Evolutionary conservation across 2,888 invertebrate genomes (phyloP).

Genomic region (Rhagium mordax): DNA sequence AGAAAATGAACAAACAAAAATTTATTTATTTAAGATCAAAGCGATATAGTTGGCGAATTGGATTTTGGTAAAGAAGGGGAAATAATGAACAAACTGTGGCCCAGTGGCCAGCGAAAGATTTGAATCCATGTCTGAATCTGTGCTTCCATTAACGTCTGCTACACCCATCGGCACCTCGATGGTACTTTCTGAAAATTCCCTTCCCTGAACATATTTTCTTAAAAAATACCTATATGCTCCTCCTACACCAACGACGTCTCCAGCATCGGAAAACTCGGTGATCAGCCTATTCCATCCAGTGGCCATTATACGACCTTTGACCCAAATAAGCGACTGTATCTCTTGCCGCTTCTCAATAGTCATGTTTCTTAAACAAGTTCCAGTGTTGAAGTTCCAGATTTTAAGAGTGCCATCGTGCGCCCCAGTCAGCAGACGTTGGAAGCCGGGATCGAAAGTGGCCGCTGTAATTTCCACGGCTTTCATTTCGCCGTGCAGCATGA

Average conservation of each 20-base stretch:
- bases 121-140: no score
- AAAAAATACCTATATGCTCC: constrained; percentile 60
- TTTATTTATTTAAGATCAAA: no score
- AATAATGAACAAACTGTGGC: no score
- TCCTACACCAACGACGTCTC: constrained; percentile 71
- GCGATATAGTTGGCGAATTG: no score
- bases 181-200: no score
- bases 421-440: constrained; percentile 75
- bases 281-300: constrained; percentile 86
- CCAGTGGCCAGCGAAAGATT: no score
- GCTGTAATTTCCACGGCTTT: constrained; percentile 83
- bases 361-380: constrained; percentile 81
- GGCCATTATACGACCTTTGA: constrained; percentile 77
- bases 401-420: constrained; percentile 85
- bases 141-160: no score
- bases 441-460: constrained; percentile 82
- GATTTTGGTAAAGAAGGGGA: no score
- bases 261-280: constrained; percentile 77
- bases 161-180: no score
- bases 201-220: no score
- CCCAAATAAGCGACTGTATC: constrained; percentile 73
- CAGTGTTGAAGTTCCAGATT: constrained; percentile 90
- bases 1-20: no score
- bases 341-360: constrained; percentile 66
- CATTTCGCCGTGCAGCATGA: constrained; percentile 77